These are phyloP conservation scores for Byasa hedistus DNA, from an alignment of 2,888 invertebrate species.

Conservation along the genomic window DNA sequence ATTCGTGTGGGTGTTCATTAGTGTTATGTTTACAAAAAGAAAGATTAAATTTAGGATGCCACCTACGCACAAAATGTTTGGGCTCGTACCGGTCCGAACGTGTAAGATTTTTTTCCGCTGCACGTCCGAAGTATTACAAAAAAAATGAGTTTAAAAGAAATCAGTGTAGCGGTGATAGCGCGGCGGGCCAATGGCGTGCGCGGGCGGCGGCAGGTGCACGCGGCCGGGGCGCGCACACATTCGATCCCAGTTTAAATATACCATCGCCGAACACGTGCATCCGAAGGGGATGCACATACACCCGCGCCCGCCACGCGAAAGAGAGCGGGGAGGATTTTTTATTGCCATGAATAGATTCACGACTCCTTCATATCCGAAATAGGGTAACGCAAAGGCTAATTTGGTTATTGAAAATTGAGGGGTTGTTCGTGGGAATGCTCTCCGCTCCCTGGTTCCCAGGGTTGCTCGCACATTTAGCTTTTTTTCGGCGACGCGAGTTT, in stretches of 20 bases:
- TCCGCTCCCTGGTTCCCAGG: slow-evolving; percentile 83
- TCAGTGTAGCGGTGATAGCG: slow-evolving; percentile 79
- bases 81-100: slow-evolving; percentile 73
- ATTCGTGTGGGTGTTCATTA: slow-evolving; percentile 60
- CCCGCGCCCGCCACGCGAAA: slow-evolving; percentile 42
- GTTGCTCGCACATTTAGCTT: slow-evolving; percentile 78
- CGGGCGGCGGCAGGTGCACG: slow-evolving; percentile 73
- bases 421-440: slow-evolving; percentile 84
- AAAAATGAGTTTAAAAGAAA: slow-evolving; percentile 73
- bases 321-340: slow-evolving; percentile 69
- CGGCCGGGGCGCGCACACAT: slow-evolving; percentile 64
- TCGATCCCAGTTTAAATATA: slow-evolving; percentile 64
- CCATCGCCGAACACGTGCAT: slow-evolving; percentile 79
- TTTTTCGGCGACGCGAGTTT: slow-evolving; percentile 74
- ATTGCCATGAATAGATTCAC: slow-evolving; percentile 78
- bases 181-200: slow-evolving; percentile 72
- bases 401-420: slow-evolving; percentile 81
- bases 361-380: slow-evolving; percentile 79
- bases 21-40: slow-evolving; percentile 69
- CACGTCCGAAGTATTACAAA: slow-evolving; percentile 73
- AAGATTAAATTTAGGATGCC: slow-evolving; percentile 68
- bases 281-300: slow-evolving; percentile 73
- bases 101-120: slow-evolving; percentile 72
- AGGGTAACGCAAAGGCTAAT: slow-evolving; percentile 81
- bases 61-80: slow-evolving; percentile 75